phyloP scores from a whole-genome alignment of 2,113 vertebrate genomes.

The Chionodraco myersi region DNA sequence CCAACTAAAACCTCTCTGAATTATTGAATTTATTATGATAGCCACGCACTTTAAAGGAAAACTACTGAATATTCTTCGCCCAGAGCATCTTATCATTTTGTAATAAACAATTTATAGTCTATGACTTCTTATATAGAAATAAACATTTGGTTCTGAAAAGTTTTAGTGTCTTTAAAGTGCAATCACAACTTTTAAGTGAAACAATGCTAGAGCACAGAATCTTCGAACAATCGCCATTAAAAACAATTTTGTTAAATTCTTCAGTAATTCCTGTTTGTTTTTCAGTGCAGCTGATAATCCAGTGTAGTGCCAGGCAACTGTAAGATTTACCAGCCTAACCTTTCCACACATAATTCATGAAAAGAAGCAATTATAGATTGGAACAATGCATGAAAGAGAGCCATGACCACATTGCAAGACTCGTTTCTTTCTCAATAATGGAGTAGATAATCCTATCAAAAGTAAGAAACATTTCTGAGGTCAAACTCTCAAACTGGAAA shows the following conservation, averaged over 20 bases:
- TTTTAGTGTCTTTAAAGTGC: constrained; percentile 4
- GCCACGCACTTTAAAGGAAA: constrained; percentile 37
- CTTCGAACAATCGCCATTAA: neutral
- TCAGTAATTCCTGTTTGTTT: constrained; percentile 10
- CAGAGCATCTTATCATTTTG: constrained; percentile 28
- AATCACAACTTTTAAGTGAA: constrained; percentile 5
- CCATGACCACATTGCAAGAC: constrained; percentile 51
- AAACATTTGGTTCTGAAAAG: neutral
- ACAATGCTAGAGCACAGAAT: neutral
- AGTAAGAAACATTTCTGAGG: constrained; percentile 76
- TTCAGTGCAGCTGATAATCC: constrained; percentile 55
- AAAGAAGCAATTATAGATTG: constrained; percentile 85
- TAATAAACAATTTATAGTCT: constrained; percentile 5
- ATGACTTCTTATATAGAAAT: neutral
- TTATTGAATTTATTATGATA: constrained; percentile 42
- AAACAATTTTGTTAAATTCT: constrained; percentile 6
- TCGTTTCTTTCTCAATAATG: constrained; percentile 66
- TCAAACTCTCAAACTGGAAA: constrained; percentile 49
- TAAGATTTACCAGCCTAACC: constrained; percentile 61
- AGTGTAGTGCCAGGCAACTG: constrained; percentile 42
- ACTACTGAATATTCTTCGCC: constrained; percentile 37
- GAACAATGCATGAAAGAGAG: constrained; percentile 76
- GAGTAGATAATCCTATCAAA: constrained; percentile 78
- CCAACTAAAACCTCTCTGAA: constrained; percentile 38
- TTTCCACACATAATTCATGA: constrained; percentile 68